These are phyloP conservation scores for Chymomyza fuscimana DNA, from an alignment of 2,888 invertebrate genomes.

Conservation along the genomic window DNA sequence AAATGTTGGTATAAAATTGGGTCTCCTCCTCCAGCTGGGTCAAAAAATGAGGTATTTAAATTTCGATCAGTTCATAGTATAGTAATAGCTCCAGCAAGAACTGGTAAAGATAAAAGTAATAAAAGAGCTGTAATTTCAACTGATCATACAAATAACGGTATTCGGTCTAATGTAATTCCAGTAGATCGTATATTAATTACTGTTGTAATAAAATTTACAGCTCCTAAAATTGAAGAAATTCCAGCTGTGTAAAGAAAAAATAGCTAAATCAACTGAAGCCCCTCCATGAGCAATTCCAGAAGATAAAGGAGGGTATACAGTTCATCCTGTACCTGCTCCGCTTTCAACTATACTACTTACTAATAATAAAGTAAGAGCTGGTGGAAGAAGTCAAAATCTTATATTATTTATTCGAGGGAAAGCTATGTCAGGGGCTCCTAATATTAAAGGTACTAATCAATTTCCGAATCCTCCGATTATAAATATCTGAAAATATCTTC, in stretches of 20 bases:
- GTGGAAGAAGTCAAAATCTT: conserved; percentile 89
- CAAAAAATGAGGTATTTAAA: no score
- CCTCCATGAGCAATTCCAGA: conserved; percentile 85
- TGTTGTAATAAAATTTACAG: no score
- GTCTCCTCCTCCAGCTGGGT: conserved; percentile 89
- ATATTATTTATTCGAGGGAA: conserved; percentile 92
- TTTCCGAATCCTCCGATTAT: conserved; percentile 94
- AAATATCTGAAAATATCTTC: no score
- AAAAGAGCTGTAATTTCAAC: no score
- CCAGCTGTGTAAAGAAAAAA: conserved; percentile 90
- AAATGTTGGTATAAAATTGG: conserved; percentile 90
- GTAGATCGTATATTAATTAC: no score
- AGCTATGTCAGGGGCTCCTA: conserved; percentile 89
- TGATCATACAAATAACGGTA: no score
- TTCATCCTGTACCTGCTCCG: no score
- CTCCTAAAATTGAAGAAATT: no score
- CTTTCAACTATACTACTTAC: conserved; percentile 85
- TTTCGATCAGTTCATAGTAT: conserved; percentile 90
- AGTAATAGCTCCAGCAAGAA: conserved; percentile 89
- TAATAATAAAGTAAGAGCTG: conserved; percentile 84
- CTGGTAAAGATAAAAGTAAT: no score
- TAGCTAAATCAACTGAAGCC: no score
- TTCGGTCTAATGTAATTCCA: no score
- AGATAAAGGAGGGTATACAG: no score
- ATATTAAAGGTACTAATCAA: conserved; percentile 88